Percentiles rank a stretch among this genome's conserved stretches.
Conservation (phyloP, 2,888 invertebrate genomes). For the Limnephilus auricula region DNA sequence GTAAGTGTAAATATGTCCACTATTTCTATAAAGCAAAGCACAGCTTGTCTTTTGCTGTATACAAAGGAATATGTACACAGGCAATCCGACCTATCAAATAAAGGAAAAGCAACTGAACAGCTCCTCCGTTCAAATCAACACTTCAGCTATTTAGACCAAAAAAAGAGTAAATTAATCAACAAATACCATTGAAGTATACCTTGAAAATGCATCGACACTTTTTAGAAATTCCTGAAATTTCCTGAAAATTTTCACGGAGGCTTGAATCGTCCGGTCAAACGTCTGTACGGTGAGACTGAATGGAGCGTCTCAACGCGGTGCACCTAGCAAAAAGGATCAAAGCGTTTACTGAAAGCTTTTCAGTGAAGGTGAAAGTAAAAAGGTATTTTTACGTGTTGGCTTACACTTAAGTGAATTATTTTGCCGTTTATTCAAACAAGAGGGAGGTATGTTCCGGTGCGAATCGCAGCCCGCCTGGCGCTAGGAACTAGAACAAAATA, state of each 20-base stretch:
- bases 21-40: slow-evolving; percentile 24
- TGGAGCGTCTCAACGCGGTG: not conserved
- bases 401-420: not conserved
- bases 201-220: not conserved
- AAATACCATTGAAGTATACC: not conserved
- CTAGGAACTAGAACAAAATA: not conserved
- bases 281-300: slow-evolving; percentile 3
- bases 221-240: slow-evolving; percentile 6
- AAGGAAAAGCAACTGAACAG: not conserved
- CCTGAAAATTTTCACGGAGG: not conserved
- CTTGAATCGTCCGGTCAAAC: not conserved
- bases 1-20: not conserved
- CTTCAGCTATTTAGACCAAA: not conserved
- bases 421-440: not conserved
- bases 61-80: slow-evolving; percentile 29
- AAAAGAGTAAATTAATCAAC: not conserved
- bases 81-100: slow-evolving; percentile 23
- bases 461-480: slow-evolving; percentile 44
- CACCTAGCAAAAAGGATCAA: not conserved
- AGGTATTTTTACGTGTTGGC: not conserved
- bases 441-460: slow-evolving; percentile 12
- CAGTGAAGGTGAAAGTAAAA: not conserved
- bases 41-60: slow-evolving; percentile 5
- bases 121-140: not conserved
- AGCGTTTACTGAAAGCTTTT: not conserved